phyloP scores from a whole-genome alignment of 2,113 vertebrate species.

The Malurus alboscapulatus region DNA sequence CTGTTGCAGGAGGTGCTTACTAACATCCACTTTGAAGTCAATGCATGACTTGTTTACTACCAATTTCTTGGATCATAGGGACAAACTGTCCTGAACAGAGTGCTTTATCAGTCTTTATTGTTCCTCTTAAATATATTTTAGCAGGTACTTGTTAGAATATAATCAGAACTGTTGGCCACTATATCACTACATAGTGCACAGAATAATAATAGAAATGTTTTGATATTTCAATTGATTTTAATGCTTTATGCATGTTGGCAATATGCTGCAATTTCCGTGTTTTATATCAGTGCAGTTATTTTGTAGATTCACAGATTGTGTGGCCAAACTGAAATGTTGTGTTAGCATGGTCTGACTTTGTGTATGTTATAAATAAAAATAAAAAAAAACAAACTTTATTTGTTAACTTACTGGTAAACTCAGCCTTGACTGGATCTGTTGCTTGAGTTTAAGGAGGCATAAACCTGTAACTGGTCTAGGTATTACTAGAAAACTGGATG shows the following conservation, averaged over 20 bases:
- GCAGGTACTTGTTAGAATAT: neutral
- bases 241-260: neutral
- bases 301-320: neutral
- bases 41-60: neutral
- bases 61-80: neutral
- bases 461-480: neutral
- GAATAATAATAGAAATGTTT: neutral
- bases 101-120: neutral
- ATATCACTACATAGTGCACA: neutral
- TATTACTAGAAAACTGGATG: neutral
- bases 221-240: neutral
- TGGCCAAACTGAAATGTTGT: neutral
- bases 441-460: neutral
- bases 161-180: neutral
- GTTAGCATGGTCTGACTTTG: neutral
- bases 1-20: neutral
- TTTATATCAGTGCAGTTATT: neutral
- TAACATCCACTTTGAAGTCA: neutral
- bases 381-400: neutral
- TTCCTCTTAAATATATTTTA: neutral
- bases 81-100: neutral
- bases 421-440: neutral
- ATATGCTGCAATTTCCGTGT: neutral
- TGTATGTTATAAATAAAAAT: neutral
- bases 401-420: neutral